Evolutionary conservation across 2,797 vertebrate genomes (phyloP), one percentile per base, ranked within the genome.

Genomic region (Channallabes apus): DNA sequence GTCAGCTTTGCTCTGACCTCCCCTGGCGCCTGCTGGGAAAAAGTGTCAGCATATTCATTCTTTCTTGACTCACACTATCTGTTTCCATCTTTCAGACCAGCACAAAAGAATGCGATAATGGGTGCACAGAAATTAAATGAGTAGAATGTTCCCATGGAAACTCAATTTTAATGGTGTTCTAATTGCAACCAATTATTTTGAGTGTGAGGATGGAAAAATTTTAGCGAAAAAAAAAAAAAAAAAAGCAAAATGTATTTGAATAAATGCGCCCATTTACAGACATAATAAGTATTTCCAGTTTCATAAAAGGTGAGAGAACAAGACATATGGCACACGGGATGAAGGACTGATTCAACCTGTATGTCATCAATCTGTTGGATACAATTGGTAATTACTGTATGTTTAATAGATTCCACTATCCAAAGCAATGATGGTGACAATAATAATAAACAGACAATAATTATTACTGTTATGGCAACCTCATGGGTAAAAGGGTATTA

Each of bases 31-130:
- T 79, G 59, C 58, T 65, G 68, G 17, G 54, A 62, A 56, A 72
- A 81, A 81, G 65, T 79, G 54, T 79, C 76, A 62, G 76, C 38
- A 80, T 38, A 79, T 84, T 79, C 65, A 72, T 85, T 79, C 38
- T 68, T 79, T 38, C 68, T 35, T 64, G 59, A 67, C 84, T 85
- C 69, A 65, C 12, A 82, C 29, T 24, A 81, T 82, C 59, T 65
- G 68, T 61, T 73, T 46, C 68, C 61, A 51, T 82, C 59, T 64
- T 75, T 65, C 58, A 54, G 27, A 5, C 78, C 38, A 71, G 68
- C 58, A 27, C 41, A 72, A 46, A 56, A 80, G 65, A 32, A 68
- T 17, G 27, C 29, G 65, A 84, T 56, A n/a, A 71, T n/a, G 17
- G 32, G 5, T 61, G 68, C 32, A 71, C n/a, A 38, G 6, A 32